These are phyloP conservation scores for Ceyx cyanopectus DNA, from an alignment of 2,113 vertebrate species.

Conservation along the genomic window DNA sequence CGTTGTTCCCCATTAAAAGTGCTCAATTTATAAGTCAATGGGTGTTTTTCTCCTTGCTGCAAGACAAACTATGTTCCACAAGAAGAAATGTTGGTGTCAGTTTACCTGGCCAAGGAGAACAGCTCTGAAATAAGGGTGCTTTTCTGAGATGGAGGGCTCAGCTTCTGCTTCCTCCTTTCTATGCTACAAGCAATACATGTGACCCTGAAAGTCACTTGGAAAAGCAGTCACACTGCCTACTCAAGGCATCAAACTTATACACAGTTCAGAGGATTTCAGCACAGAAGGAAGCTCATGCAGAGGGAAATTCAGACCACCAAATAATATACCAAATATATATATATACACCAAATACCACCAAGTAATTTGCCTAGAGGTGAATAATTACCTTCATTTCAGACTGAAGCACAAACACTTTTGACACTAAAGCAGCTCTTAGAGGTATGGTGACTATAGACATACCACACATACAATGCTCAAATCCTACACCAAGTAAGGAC, in stretches of 20 bases:
- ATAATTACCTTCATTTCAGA: not conserved
- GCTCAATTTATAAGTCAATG: constrained; percentile 48
- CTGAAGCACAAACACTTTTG: not conserved
- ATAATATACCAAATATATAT: too few species aligned
- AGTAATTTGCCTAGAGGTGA: not conserved
- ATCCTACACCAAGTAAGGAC: not conserved
- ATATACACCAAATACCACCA: too few species aligned
- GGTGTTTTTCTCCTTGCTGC: constrained; percentile 11
- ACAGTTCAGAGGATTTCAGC: not conserved
- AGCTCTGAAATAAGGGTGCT: not conserved
- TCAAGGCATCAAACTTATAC: not conserved
- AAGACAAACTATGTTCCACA: not conserved
- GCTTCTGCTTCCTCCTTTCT: not conserved
- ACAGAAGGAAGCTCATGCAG: not conserved
- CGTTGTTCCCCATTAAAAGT: constrained; percentile 24
- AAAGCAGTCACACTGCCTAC: not conserved
- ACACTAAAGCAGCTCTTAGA: not conserved
- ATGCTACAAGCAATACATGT: not conserved
- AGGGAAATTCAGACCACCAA: not conserved
- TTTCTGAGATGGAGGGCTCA: not conserved
- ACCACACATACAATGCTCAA: not conserved
- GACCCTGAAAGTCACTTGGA: not conserved
- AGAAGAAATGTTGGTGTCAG: not conserved
- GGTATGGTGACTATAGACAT: not conserved
- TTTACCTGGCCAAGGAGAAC: not conserved